Conservation (phyloP, 2,797 vertebrate species). For the Kryptopterus vitreolus region DNA sequence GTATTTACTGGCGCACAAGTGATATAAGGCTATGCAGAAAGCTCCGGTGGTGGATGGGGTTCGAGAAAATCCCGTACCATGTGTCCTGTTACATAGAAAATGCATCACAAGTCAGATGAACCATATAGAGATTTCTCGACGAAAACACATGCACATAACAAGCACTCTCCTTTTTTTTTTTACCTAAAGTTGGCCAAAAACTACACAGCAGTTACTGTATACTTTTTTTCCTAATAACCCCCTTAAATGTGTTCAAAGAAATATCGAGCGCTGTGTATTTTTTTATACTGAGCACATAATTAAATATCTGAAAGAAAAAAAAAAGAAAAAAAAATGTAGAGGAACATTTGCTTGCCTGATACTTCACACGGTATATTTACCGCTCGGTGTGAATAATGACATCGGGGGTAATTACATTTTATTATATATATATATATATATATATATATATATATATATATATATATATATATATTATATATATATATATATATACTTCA, state of each 20-base stretch:
- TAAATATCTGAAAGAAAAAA: not conserved
- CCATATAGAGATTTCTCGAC: slow-evolving; percentile 12
- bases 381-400: slow-evolving; percentile 44
- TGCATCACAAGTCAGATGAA: slow-evolving; percentile 13
- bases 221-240: slow-evolving; percentile 23
- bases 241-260: slow-evolving; percentile 6
- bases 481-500: slow-evolving; percentile 28
- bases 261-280: slow-evolving; percentile 10
- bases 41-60: not conserved
- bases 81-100: slow-evolving; percentile 2
- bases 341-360: slow-evolving; percentile 39
- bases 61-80: not conserved
- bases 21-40: not conserved
- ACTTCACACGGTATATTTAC: slow-evolving; percentile 37
- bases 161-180: not conserved
- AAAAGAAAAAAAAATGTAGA: slow-evolving; percentile 2
- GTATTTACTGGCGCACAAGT: not conserved
- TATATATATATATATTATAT: too few relatives aligned
- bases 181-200: slow-evolving; percentile 11
- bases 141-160: slow-evolving; percentile 15
- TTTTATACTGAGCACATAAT: slow-evolving; percentile 31
- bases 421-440: too few relatives aligned
- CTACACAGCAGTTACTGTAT: not conserved
- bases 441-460: too few relatives aligned
- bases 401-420: slow-evolving; percentile 27